phyloP scores from a whole-genome alignment of 2,113 vertebrate genomes.

The Gobio gobio region DNA sequence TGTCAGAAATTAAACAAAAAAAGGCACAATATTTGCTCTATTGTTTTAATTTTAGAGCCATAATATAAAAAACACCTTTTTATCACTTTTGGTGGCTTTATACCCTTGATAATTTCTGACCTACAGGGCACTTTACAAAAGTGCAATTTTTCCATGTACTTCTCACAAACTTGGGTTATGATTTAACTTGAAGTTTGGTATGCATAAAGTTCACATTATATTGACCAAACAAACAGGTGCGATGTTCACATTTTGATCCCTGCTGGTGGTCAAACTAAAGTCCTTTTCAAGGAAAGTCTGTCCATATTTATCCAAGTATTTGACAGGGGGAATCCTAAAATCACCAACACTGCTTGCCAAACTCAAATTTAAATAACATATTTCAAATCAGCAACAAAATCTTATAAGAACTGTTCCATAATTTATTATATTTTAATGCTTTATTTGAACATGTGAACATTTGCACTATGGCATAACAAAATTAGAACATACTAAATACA shows the following conservation, averaged over 20 bases:
- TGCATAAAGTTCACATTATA: background rate
- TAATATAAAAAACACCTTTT: background rate
- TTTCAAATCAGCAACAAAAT: too few species aligned
- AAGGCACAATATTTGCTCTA: background rate
- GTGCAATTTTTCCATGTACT: background rate
- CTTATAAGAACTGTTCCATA: too few species aligned
- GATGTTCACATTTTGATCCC: background rate
- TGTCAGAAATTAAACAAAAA: background rate
- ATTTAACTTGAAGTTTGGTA: conserved; percentile 4
- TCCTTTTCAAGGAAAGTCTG: too few species aligned
- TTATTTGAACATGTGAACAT: too few species aligned
- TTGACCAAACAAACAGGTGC: background rate
- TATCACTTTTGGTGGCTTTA: background rate
- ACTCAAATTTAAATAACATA: too few species aligned
- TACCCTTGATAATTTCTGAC: background rate
- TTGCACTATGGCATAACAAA: too few species aligned
- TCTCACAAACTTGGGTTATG: background rate
- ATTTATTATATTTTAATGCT: too few species aligned
- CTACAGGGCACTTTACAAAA: background rate
- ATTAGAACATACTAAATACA: too few species aligned
- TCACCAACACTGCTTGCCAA: too few species aligned
- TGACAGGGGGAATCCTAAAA: too few species aligned
- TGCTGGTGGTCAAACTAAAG: background rate
- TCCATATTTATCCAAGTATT: too few species aligned
- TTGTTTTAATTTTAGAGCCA: background rate